Evolutionary conservation across 2,113 vertebrate species (phyloP).

Genomic region (Pteruthius melanotis): DNA sequence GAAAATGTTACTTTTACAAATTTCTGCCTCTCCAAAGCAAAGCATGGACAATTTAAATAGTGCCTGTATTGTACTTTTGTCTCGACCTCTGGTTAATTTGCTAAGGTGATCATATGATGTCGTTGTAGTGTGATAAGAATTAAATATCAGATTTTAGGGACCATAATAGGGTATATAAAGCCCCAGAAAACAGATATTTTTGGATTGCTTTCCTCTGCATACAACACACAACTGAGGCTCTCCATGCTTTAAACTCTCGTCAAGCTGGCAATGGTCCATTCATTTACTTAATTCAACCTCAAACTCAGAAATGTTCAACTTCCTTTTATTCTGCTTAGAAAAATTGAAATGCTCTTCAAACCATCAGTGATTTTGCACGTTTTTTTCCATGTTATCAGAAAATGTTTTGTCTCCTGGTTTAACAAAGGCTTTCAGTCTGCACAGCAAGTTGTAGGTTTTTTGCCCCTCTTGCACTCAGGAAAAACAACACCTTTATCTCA

Average conservation of each 20-base stretch:
- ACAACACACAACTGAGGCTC: not conserved
- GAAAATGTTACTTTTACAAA: not conserved
- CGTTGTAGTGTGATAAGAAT: not conserved
- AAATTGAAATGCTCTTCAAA: not conserved
- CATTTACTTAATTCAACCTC: not conserved
- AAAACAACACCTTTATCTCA: slow-evolving; percentile 8
- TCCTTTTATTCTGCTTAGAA: not conserved
- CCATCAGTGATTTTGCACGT: not conserved
- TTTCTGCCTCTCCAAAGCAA: not conserved
- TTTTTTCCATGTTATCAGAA: not conserved
- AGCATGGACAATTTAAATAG: not conserved
- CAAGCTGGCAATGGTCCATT: not conserved
- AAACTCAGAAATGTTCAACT: not conserved
- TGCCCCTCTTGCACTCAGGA: not conserved
- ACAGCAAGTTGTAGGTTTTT: not conserved
- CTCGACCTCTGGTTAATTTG: not conserved
- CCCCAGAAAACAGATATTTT: not conserved
- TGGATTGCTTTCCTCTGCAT: not conserved
- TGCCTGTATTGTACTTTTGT: not conserved
- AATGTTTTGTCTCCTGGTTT: not conserved
- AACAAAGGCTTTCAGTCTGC: not conserved
- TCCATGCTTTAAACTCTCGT: not conserved
- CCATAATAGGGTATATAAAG: not conserved
- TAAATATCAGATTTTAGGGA: not conserved
- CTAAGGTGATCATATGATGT: not conserved